These are phyloP conservation scores for Dastarcus helophoroides DNA, from an alignment of 2,888 invertebrate genomes.

Conservation along the genomic window DNA sequence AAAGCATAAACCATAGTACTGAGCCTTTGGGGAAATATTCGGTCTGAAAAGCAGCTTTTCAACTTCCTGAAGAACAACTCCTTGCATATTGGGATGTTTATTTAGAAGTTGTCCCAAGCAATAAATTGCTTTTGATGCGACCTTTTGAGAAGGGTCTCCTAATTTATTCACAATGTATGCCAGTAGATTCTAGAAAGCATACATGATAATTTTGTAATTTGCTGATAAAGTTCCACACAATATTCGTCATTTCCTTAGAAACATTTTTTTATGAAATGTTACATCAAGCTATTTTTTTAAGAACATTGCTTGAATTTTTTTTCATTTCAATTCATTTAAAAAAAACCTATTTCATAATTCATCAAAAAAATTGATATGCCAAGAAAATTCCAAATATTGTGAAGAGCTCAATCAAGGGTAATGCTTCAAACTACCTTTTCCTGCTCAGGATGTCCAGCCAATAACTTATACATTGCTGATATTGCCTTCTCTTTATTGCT, in stretches of 20 bases:
- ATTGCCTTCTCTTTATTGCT: conserved; percentile 72
- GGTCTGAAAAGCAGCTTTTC: conserved; percentile 78
- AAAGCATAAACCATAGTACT: conserved; percentile 89
- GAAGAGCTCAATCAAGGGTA: too few relatives aligned
- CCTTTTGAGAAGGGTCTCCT: conserved; percentile 82
- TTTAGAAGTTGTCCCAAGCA: conserved; percentile 71
- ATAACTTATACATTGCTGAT: conserved; percentile 58
- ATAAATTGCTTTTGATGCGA: conserved; percentile 80
- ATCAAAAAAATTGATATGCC: too few relatives aligned
- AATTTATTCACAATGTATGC: conserved; percentile 84
- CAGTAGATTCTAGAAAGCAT: conserved; percentile 50
- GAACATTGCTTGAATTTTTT: too few relatives aligned
- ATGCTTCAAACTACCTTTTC: too few relatives aligned
- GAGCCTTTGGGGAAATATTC: conserved; percentile 75
- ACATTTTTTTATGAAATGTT: too few relatives aligned
- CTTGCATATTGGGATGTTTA: conserved; percentile 87
- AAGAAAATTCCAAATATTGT: too few relatives aligned
- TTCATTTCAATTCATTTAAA: too few relatives aligned
- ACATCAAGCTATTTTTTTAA: too few relatives aligned
- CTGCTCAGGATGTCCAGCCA: conserved; percentile 71
- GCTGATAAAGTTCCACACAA: too few relatives aligned
- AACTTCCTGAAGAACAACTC: conserved; percentile 73
- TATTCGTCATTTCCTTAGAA: too few relatives aligned
- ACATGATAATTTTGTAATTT: too few relatives aligned
- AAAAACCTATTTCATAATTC: too few relatives aligned